Conservation (phyloP, 1,140 invertebrate species). For the Bombus affinis region DNA sequence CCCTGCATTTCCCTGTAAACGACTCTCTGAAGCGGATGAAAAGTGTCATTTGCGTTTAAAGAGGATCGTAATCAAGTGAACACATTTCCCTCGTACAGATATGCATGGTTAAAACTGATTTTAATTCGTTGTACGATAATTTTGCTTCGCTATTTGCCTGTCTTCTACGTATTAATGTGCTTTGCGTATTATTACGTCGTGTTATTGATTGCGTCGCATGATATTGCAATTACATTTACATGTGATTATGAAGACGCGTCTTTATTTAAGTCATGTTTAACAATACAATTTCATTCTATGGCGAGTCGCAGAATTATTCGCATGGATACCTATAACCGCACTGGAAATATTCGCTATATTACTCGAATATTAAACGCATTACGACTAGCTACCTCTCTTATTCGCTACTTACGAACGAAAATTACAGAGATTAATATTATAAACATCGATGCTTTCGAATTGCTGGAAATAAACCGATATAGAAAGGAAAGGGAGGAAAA, state of each 20-base stretch:
- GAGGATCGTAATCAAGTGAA: constrained; percentile 1
- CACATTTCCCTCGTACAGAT: no score
- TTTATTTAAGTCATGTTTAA: neutral
- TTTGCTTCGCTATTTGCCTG: neutral
- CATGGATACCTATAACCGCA: no score
- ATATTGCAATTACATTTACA: constrained; percentile 7
- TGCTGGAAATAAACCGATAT: no score
- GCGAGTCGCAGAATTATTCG: neutral
- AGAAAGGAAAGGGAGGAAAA: no score
- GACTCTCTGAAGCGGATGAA: neutral
- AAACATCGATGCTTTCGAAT: no score
- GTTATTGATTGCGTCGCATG: constrained; percentile 4
- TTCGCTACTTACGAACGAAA: no score
- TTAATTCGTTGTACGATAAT: neutral
- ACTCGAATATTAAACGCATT: no score
- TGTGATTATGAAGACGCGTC: neutral
- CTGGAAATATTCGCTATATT: no score
- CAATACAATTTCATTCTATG: neutral
- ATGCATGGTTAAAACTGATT: no score
- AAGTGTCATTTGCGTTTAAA: neutral
- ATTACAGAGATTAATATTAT: no score
- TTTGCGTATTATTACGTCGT: constrained; percentile 3
- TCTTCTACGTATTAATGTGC: neutral
- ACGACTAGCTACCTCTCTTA: no score
- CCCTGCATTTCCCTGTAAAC: neutral